phyloP scores from a whole-genome alignment of 2,797 vertebrate species.

The Synaphobranchus kaupii region DNA sequence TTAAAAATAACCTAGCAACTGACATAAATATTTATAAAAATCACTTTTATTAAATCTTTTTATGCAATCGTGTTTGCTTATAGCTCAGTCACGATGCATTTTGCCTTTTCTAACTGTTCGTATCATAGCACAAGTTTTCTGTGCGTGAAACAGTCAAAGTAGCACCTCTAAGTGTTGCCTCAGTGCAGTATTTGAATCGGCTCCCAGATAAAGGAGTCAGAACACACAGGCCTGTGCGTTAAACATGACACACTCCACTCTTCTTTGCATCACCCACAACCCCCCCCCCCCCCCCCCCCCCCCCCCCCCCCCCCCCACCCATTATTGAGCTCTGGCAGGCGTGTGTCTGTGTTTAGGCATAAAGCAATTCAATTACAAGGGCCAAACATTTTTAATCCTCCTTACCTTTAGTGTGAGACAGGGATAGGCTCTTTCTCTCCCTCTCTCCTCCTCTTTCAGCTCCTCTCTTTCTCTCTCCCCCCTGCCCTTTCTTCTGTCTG shows the following conservation, averaged over 20 bases:
- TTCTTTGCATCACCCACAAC: background rate
- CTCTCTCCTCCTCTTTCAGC: constrained; percentile 23
- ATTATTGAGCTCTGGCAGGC: background rate
- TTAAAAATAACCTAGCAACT: too few relatives aligned
- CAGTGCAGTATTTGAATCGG: background rate
- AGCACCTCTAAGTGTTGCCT: background rate
- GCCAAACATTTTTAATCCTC: background rate
- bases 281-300: background rate
- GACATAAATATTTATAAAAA: too few relatives aligned
- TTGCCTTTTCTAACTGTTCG: too few relatives aligned
- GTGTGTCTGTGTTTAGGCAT: background rate
- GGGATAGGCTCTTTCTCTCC: background rate
- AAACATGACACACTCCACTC: background rate
- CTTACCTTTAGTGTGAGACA: constrained; percentile 27
- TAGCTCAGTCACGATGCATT: too few relatives aligned
- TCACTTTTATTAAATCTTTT: too few relatives aligned
- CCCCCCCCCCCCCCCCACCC: too few relatives aligned
- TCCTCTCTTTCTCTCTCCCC: background rate
- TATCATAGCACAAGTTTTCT: too few relatives aligned
- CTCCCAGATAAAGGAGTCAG: background rate
- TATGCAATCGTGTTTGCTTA: too few relatives aligned
- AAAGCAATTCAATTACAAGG: background rate
- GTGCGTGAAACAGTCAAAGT: too few relatives aligned
- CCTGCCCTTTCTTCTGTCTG: background rate
- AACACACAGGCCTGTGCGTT: background rate